Evolutionary conservation across 2,797 vertebrate genomes (phyloP).

Genomic region (Eospalax fontanierii): DNA sequence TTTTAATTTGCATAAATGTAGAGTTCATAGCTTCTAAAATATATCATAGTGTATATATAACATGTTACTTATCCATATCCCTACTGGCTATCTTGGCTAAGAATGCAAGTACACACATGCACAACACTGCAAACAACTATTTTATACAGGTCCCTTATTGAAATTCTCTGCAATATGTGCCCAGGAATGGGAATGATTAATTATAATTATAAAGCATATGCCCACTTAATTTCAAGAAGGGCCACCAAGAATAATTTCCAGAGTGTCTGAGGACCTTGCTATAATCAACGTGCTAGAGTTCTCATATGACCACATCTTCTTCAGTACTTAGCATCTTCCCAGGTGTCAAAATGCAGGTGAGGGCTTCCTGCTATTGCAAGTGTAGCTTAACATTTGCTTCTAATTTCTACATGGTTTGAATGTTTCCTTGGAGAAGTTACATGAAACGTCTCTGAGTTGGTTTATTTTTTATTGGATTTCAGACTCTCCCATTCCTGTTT

Average conservation of each 20-base stretch:
- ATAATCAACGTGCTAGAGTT: not conserved
- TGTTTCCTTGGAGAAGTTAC: slow-evolving; percentile 31
- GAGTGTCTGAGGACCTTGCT: not conserved
- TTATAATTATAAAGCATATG: not conserved
- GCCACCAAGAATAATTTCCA: slow-evolving; percentile 11
- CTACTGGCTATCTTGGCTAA: not conserved
- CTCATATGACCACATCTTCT: not conserved
- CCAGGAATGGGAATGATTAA: slow-evolving; percentile 6
- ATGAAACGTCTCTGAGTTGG: not conserved
- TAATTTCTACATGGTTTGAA: slow-evolving; percentile 49
- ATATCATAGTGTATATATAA: not conserved
- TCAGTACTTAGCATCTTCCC: not conserved
- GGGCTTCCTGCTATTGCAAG: not conserved
- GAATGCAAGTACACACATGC: not conserved
- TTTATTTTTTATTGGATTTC: slow-evolving; percentile 37
- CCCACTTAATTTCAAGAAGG: slow-evolving; percentile 22
- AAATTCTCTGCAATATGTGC: slow-evolving; percentile 3
- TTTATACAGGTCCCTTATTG: not conserved
- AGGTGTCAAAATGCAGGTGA: not conserved
- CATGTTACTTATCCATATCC: not conserved
- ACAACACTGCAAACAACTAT: not conserved
- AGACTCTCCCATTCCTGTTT: not conserved
- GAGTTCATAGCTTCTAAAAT: not conserved
- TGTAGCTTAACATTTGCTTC: slow-evolving; percentile 39
- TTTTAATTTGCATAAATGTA: not conserved